Evolutionary conservation across 2,113 vertebrate species (phyloP).

Genomic region (Physeter macrocephalus): DNA sequence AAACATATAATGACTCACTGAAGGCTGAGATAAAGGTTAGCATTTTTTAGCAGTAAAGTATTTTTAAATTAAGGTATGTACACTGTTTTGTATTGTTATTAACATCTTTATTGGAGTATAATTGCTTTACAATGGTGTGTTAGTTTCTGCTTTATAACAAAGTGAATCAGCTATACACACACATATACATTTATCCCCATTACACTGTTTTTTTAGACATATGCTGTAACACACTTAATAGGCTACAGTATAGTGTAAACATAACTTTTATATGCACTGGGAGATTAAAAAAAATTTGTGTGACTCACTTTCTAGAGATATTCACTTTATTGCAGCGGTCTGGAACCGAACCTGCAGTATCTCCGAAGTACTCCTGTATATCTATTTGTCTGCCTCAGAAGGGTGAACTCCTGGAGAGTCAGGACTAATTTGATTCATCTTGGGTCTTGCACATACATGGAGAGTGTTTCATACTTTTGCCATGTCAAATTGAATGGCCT

Average conservation of each 20-base stretch:
- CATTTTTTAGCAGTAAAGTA: neutral
- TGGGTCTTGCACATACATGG: fast-evolving
- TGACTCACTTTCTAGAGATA: neutral
- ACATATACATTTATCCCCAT: too few species aligned
- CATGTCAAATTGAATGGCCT: neutral
- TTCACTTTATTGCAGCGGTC: neutral
- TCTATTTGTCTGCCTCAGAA: neutral
- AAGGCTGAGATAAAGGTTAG: neutral
- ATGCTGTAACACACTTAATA: neutral
- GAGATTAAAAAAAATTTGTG: neutral
- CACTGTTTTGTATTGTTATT: neutral
- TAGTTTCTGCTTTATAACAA: too few species aligned
- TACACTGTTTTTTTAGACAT: neutral
- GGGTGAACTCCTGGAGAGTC: too few species aligned
- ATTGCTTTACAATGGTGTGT: too few species aligned
- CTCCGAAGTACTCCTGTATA: neutral
- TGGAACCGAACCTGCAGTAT: neutral
- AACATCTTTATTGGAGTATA: too few species aligned
- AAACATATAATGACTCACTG: neutral
- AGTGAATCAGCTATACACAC: too few species aligned
- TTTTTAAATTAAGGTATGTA: neutral
- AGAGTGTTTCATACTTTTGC: neutral
- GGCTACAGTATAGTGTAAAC: neutral
- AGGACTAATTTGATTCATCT: neutral
- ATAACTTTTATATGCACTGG: neutral